Evolutionary conservation across 1,140 invertebrate species (phyloP).

Genomic region (Aphis gossypii): DNA sequence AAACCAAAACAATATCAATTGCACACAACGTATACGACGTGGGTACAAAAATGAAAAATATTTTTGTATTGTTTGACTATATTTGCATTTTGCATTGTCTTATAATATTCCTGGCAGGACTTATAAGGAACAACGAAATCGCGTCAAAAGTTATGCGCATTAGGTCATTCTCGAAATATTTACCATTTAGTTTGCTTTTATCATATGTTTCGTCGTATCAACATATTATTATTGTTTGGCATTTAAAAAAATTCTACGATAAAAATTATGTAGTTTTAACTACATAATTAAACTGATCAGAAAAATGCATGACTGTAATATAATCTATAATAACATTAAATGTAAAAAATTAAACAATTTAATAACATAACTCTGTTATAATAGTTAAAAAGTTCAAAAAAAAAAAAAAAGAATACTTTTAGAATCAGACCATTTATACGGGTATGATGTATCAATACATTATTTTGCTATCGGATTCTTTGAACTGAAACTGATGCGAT

Average conservation of each 20-base stretch:
- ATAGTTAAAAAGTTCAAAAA: background rate
- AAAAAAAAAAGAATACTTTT: background rate
- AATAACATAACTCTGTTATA: background rate
- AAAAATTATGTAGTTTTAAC: background rate
- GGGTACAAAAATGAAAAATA: background rate
- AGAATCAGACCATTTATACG: background rate
- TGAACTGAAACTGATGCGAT: background rate
- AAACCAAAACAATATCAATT: background rate
- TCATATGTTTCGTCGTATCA: background rate
- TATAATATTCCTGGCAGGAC: background rate
- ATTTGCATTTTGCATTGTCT: background rate
- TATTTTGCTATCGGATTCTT: background rate
- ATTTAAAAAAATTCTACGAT: background rate
- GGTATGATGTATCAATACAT: background rate
- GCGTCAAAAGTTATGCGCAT: background rate
- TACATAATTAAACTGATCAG: background rate
- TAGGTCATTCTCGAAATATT: background rate
- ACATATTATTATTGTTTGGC: background rate
- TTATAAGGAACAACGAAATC: slow-evolving; percentile 1
- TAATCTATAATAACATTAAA: background rate
- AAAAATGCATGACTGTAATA: background rate
- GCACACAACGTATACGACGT: background rate
- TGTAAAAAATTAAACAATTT: background rate
- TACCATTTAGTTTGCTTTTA: background rate
- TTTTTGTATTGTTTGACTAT: background rate